Evolutionary conservation across 64 coral and sea anemone species (phyloP).

Genomic region (Porites lutea): DNA sequence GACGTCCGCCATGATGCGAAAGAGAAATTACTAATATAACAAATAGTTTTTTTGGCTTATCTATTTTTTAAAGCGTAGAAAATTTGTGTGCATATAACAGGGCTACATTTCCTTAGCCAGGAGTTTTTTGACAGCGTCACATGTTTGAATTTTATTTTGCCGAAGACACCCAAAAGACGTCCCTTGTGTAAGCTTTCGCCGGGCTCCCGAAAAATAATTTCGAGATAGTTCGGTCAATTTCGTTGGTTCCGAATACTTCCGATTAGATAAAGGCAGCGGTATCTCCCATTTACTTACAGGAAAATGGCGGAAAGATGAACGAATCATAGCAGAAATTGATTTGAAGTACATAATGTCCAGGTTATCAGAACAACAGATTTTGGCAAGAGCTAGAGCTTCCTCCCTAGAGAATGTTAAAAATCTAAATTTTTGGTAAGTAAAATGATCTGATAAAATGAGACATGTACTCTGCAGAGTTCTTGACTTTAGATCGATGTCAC

Average conservation of each 20-base stretch:
- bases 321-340: not conserved
- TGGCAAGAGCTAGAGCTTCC: constrained; percentile 78
- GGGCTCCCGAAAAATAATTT: not conserved
- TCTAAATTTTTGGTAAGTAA: constrained; percentile 92
- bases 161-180: constrained; percentile 13
- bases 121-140: constrained; percentile 46
- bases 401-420: constrained; percentile 91
- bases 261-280: constrained; percentile 33
- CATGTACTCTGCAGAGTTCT: too few relatives aligned
- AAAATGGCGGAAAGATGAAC: constrained; percentile 92
- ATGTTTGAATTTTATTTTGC: constrained; percentile 57
- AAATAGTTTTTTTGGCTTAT: not conserved
- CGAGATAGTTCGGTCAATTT: constrained; percentile 11
- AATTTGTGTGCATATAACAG: not conserved
- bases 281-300: not conserved
- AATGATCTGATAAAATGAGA: not conserved
- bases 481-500: too few relatives aligned
- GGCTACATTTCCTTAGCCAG: constrained; percentile 18
- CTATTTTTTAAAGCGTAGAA: not conserved
- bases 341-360: constrained; percentile 59
- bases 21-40: not conserved
- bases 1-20: constrained; percentile 5
- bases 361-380: constrained; percentile 81
- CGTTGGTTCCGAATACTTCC: not conserved
- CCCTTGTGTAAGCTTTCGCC: not conserved